Percentiles rank a stretch among this genome's conserved stretches.
Evolutionary conservation across 2,888 invertebrate species (phyloP).

Genomic region (Thera obeliscata): DNA sequence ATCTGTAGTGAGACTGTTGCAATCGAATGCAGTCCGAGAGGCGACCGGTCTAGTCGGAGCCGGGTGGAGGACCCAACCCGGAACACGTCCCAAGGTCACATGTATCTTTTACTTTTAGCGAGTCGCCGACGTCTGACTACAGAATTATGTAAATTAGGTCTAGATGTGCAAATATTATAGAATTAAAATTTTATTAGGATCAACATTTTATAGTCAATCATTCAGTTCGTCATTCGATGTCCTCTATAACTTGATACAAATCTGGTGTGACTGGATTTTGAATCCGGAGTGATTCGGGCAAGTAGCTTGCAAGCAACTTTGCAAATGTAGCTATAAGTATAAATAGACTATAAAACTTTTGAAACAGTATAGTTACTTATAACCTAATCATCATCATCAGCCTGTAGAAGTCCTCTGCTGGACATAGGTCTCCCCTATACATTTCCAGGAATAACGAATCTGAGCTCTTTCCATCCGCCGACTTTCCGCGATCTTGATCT

Average conservation of each 20-base stretch:
- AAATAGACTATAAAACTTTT: too few species aligned
- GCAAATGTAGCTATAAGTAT: background rate
- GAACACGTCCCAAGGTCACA: conserved; percentile 76
- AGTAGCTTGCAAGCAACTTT: background rate
- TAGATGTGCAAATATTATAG: conserved; percentile 42
- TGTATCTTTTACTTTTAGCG: conserved; percentile 70
- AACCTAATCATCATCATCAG: too few species aligned
- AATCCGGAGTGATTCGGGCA: conserved; percentile 18
- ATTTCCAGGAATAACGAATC: too few species aligned
- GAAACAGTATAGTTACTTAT: too few species aligned
- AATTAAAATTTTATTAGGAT: conserved; percentile 38
- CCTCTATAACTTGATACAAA: conserved; percentile 28
- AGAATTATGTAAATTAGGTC: conserved; percentile 45
- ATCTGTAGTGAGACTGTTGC: conserved; percentile 17
- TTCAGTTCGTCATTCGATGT: conserved; percentile 35
- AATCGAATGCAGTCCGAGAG: conserved; percentile 32
- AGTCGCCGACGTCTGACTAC: conserved; percentile 41
- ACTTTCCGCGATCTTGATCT: too few species aligned
- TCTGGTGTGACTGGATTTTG: conserved; percentile 30
- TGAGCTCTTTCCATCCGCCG: too few species aligned
- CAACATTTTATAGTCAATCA: conserved; percentile 41
- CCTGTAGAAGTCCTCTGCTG: too few species aligned
- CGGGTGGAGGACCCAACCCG: conserved; percentile 69
- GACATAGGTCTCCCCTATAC: too few species aligned
- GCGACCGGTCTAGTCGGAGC: conserved; percentile 57